These are phyloP conservation scores for Casuarius casuarius DNA, from an alignment of 2,113 vertebrate genomes.

Conservation along the genomic window DNA sequence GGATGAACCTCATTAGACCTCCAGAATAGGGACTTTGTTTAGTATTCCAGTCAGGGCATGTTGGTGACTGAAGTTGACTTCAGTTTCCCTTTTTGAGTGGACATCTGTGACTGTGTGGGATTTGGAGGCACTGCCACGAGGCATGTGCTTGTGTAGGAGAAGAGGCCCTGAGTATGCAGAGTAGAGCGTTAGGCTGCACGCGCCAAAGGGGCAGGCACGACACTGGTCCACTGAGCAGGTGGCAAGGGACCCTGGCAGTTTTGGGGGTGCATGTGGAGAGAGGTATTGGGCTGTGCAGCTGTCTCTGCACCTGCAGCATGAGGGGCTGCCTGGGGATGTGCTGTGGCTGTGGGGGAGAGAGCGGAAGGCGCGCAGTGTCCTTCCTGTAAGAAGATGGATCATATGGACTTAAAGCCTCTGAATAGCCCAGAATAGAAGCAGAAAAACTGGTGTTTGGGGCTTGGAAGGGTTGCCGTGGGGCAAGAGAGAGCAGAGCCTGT, in stretches of 20 bases:
- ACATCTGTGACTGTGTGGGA: background rate
- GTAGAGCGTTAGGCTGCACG: accelerated
- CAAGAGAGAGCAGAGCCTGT: background rate
- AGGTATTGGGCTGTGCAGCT: background rate
- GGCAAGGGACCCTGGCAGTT: background rate
- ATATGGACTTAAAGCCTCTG: background rate
- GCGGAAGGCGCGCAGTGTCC: background rate
- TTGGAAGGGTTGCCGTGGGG: background rate
- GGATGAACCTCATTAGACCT: background rate
- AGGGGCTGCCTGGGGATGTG: background rate
- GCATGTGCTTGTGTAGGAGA: too few species aligned
- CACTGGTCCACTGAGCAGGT: background rate
- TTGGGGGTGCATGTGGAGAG: background rate
- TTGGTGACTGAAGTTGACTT: background rate
- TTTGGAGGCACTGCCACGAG: background rate
- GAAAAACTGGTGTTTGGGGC: background rate
- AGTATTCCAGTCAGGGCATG: background rate
- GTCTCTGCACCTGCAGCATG: background rate
- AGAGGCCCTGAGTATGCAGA: background rate
- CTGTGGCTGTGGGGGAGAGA: background rate
- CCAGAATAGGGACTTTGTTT: background rate
- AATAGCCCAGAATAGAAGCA: background rate
- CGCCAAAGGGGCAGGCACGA: background rate
- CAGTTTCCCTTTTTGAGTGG: background rate
- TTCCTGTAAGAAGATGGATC: background rate